phyloP scores from a whole-genome alignment of 2,888 invertebrate genomes.

The Tipula helvola region DNA sequence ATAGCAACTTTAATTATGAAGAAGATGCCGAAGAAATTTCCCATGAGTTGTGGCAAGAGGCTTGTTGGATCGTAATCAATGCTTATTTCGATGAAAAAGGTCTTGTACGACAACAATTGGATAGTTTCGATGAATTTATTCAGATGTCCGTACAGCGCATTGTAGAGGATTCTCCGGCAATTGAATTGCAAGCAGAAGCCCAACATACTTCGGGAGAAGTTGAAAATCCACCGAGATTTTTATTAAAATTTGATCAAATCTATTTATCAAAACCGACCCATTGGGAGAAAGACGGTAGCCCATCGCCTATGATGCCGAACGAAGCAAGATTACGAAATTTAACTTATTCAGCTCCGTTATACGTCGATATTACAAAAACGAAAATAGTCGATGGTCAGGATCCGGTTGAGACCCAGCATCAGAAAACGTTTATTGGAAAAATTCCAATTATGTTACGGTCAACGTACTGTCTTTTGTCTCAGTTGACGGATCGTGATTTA shows the following conservation, averaged over 20 bases:
- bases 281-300: constrained; percentile 99
- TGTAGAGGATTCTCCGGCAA: constrained; percentile 97
- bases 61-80: constrained; percentile 99
- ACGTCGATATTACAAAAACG: constrained; percentile 97
- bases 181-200: constrained; percentile 94
- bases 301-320: constrained; percentile 99
- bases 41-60: constrained; percentile 98
- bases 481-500: constrained; percentile 95
- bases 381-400: constrained; percentile 85
- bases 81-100: constrained; percentile 99
- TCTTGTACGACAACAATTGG: constrained; percentile 94
- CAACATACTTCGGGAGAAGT: constrained; percentile 92
- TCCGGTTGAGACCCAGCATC: constrained; percentile 70
- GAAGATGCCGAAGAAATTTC: constrained; percentile 92
- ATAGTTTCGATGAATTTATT: constrained; percentile 99
- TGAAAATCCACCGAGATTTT: constrained; percentile 80
- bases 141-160: constrained; percentile 99
- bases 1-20: constrained; percentile 35
- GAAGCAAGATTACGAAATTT: constrained; percentile 94
- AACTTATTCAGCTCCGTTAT: constrained; percentile 96
- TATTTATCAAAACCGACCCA: constrained; percentile 98
- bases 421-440: constrained; percentile 69
- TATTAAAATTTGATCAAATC: constrained; percentile 97
- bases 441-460: constrained; percentile 99
- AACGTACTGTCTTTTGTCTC: constrained; percentile 89